A percentile compares a stretch with the other conserved stretches of the same genome.
Evolutionary conservation across 1,140 invertebrate genomes (phyloP).

Genomic region (Araneus ventricosus): DNA sequence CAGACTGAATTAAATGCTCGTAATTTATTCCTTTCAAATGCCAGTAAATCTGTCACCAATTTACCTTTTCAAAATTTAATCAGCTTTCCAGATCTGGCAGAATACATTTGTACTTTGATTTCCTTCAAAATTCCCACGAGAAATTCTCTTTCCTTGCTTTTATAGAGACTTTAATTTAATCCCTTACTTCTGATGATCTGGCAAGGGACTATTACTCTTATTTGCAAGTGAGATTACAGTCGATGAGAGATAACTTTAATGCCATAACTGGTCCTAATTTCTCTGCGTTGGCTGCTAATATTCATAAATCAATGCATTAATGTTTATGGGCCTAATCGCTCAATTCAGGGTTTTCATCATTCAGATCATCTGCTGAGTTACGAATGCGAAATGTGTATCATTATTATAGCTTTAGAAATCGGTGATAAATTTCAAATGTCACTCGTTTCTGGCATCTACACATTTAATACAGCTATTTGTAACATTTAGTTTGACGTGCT

Average conservation of each 20-base stretch:
- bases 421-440: neutral
- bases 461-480: neutral
- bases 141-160: neutral
- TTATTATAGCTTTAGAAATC: neutral
- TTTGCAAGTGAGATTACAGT: neutral
- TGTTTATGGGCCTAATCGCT: neutral
- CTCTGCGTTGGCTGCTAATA: neutral
- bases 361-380: neutral
- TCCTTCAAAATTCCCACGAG: neutral
- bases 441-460: neutral
- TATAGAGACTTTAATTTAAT: neutral
- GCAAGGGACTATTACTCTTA: neutral
- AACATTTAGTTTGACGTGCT: no score
- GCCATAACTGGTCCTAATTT: neutral
- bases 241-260: neutral
- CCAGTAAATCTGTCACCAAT: no score
- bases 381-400: neutral
- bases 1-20: no score
- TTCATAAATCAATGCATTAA: neutral
- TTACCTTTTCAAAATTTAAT: no score
- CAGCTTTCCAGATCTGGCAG: no score
- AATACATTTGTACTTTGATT: no score
- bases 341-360: neutral
- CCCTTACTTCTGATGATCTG: neutral
- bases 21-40: no score